A percentile compares a stretch with the other conserved stretches of the same genome.
These are phyloP conservation scores for Halocaridina rubra DNA, from an alignment of 2,888 invertebrate species.

Conservation along the genomic window DNA sequence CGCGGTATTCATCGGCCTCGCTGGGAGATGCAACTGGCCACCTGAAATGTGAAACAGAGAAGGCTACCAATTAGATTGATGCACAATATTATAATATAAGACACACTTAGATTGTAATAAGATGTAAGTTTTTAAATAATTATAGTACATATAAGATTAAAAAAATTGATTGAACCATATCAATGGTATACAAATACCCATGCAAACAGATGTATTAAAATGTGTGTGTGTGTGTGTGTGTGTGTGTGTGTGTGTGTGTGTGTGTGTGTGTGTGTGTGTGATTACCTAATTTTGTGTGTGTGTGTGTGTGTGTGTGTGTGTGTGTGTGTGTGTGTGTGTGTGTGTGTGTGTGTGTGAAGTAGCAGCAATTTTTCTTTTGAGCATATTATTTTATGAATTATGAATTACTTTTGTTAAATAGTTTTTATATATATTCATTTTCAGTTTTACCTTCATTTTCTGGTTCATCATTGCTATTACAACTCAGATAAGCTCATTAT, in stretches of 20 bases:
- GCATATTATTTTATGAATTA: neutral
- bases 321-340: neutral
- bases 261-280: neutral
- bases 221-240: neutral
- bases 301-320: neutral
- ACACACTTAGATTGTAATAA: too few species aligned
- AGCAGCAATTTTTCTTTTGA: neutral
- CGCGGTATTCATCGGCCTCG: conserved; percentile 19
- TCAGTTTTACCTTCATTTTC: neutral
- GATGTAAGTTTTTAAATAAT: too few species aligned
- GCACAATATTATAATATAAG: too few species aligned
- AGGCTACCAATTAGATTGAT: neutral
- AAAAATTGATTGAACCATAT: too few species aligned
- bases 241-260: neutral
- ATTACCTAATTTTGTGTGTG: neutral
- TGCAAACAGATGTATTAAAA: neutral
- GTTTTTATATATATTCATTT: neutral
- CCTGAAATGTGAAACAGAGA: neutral
- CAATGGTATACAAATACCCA: too few species aligned
- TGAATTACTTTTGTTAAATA: neutral
- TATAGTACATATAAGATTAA: too few species aligned
- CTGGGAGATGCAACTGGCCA: neutral
- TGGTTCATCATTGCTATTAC: too few species aligned
- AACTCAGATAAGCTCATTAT: too few species aligned
- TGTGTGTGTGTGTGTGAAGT: neutral